A percentile compares a stretch with the other conserved stretches of the same genome.
These are phyloP conservation scores for Bucorvus abyssinicus DNA, from an alignment of 2,797 vertebrate species.

Conservation along the genomic window DNA sequence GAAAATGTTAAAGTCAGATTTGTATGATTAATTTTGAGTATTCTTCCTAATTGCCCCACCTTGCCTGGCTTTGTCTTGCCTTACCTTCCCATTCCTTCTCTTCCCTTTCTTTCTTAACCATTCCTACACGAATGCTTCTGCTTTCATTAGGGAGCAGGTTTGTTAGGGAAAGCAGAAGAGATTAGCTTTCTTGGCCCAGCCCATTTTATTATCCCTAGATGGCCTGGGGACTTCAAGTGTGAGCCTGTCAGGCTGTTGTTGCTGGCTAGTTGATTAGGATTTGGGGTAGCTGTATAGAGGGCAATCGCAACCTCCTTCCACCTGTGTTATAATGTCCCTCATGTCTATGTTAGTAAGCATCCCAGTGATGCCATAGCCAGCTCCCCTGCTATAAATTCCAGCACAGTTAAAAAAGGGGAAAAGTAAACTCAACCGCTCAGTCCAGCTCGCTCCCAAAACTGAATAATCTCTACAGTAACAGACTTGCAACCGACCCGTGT, in stretches of 20 bases:
- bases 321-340: neutral
- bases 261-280: neutral
- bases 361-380: neutral
- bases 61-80: neutral
- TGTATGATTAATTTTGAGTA: neutral
- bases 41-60: neutral
- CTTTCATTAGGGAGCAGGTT: neutral
- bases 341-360: neutral
- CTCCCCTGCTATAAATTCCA: neutral
- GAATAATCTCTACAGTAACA: neutral
- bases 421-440: neutral
- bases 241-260: neutral
- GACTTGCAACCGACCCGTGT: neutral
- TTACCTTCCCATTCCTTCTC: neutral
- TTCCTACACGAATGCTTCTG: neutral
- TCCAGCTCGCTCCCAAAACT: neutral
- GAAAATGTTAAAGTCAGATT: neutral
- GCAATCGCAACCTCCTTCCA: neutral
- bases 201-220: neutral
- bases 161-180: neutral
- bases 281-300: neutral
- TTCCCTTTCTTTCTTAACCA: neutral
- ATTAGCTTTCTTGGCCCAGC: neutral
- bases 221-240: neutral
- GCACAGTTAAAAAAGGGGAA: neutral